A percentile compares a stretch with the other conserved stretches of the same genome.
Evolutionary conservation across 1,140 invertebrate species (phyloP).

Genomic region (Hyles euphorbiae): DNA sequence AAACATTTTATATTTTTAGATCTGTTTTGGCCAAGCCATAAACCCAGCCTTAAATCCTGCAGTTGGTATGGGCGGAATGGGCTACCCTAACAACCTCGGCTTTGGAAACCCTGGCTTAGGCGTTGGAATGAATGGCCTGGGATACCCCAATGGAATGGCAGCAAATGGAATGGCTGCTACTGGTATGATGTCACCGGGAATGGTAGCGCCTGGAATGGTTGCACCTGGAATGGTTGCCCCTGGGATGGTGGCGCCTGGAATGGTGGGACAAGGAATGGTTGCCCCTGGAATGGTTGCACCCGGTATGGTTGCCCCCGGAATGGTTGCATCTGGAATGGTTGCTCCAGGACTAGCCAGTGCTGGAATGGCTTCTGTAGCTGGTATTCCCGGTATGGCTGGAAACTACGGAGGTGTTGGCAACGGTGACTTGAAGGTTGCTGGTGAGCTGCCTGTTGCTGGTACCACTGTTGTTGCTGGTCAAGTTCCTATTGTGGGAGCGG

Average conservation of each 20-base stretch:
- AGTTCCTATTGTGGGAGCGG: slow-evolving; percentile 38
- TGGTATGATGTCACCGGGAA: not conserved
- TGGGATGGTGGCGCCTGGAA: not conserved
- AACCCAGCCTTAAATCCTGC: too few species aligned
- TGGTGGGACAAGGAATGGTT: not conserved
- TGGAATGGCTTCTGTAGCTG: not conserved
- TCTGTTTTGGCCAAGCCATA: too few species aligned
- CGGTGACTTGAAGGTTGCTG: slow-evolving; percentile 33
- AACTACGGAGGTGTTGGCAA: slow-evolving; percentile 35
- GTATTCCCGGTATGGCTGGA: not conserved
- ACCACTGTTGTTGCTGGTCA: slow-evolving; percentile 32
- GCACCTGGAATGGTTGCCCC: not conserved
- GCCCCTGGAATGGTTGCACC: not conserved
- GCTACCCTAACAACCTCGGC: slow-evolving; percentile 1
- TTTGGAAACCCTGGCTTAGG: slow-evolving; percentile 3
- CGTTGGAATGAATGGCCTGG: not conserved
- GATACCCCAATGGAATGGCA: not conserved
- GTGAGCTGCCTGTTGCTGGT: slow-evolving; percentile 37
- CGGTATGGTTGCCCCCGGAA: not conserved
- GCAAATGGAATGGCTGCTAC: not conserved
- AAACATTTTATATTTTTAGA: too few species aligned
- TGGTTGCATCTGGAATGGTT: not conserved
- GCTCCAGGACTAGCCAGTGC: too few species aligned
- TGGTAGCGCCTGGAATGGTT: not conserved
- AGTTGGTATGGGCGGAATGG: slow-evolving; percentile 1